Evolutionary conservation across 2,113 vertebrate genomes (phyloP).

Genomic region (Gallinago paraguaiae): DNA sequence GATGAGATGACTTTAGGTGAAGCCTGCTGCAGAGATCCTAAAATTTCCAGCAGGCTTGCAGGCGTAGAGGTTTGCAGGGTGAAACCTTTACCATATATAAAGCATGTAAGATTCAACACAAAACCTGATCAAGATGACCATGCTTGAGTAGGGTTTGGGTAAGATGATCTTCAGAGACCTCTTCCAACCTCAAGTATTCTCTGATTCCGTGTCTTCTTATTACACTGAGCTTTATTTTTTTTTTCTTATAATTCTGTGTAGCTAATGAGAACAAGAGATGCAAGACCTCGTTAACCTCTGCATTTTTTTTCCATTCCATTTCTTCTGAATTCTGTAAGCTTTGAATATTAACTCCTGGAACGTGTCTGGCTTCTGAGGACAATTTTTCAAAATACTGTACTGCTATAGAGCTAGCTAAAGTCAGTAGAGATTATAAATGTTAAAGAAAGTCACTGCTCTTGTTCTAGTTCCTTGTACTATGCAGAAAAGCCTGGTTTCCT

Average conservation of each 20-base stretch:
- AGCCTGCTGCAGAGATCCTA: not conserved
- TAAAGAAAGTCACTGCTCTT: not conserved
- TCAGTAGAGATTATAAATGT: not conserved
- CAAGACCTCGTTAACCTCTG: not conserved
- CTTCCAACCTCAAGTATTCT: not conserved
- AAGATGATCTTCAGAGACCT: not conserved
- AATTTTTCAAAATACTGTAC: not conserved
- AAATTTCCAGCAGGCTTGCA: not conserved
- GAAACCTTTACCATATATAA: not conserved
- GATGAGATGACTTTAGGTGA: not conserved
- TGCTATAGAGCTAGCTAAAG: not conserved
- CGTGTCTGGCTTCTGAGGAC: not conserved
- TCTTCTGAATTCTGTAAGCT: not conserved
- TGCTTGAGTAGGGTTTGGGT: not conserved
- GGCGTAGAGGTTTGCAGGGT: not conserved
- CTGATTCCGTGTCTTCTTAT: not conserved
- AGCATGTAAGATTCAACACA: accelerated
- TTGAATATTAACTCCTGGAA: not conserved
- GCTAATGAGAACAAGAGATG: not conserved
- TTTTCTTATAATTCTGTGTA: not conserved
- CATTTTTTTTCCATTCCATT: not conserved
- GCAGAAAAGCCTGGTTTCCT: not conserved
- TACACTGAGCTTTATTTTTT: not conserved
- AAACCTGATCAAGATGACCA: not conserved
- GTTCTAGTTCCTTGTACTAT: not conserved